Conservation (phyloP, 2,797 vertebrate genomes). For the Anolis apletophallus region DNA sequence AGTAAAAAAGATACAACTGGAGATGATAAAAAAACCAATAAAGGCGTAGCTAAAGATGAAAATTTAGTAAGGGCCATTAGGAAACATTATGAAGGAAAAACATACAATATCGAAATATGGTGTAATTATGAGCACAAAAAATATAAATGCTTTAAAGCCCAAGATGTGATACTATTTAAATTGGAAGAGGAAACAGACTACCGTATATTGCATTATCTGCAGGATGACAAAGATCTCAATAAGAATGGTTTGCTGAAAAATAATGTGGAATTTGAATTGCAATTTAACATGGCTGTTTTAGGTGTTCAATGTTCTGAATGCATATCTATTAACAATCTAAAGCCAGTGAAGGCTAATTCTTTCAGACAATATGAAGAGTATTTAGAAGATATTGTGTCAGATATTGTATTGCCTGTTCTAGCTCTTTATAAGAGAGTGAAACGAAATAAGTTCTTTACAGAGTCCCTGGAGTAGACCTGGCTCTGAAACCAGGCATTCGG, state of each 20-base stretch:
- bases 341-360: fast-evolving
- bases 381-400: neutral
- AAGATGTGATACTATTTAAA: neutral
- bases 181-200: neutral
- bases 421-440: neutral
- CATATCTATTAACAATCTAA: fast-evolving
- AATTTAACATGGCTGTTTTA: slow-evolving; percentile 38
- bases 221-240: neutral
- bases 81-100: neutral
- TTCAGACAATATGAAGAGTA: neutral
- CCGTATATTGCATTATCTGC: neutral
- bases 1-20: no score
- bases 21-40: neutral
- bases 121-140: neutral
- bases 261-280: neutral
- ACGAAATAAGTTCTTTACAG: neutral
- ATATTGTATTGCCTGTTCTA: slow-evolving; percentile 6
- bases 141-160: neutral
- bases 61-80: neutral
- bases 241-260: neutral
- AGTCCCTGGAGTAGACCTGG: neutral
- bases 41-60: neutral
- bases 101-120: neutral
- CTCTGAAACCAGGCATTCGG: no score
- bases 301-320: neutral